phyloP scores from a whole-genome alignment of 2,797 vertebrate genomes.

The Myotis vivesi region DNA sequence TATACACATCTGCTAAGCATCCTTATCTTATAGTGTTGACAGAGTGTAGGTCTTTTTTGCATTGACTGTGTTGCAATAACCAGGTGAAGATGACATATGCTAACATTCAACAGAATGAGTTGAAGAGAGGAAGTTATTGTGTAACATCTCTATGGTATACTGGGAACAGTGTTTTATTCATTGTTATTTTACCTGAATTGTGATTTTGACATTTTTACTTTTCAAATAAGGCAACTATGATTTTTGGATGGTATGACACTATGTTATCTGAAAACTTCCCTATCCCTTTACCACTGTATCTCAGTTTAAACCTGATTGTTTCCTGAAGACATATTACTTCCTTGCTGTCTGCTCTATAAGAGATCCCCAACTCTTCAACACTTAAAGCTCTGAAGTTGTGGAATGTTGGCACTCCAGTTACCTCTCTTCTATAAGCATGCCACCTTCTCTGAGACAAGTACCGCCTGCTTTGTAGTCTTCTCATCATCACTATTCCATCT shows the following conservation, averaged over 20 bases:
- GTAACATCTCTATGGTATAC: not conserved
- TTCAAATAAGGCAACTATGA: not conserved
- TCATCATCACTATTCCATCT: not conserved
- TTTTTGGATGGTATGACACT: not conserved
- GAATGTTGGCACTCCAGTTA: too few species aligned
- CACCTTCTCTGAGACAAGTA: not conserved
- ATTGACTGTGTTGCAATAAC: not conserved
- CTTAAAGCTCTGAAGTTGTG: not conserved
- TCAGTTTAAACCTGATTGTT: not conserved
- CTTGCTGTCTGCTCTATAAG: not conserved
- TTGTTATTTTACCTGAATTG: not conserved
- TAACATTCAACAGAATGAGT: not conserved
- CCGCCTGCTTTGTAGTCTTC: not conserved
- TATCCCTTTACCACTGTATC: not conserved
- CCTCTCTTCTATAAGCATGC: not conserved
- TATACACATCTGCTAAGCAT: not conserved
- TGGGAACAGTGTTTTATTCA: not conserved
- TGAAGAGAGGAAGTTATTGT: not conserved
- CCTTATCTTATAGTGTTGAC: not conserved
- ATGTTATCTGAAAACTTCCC: not conserved
- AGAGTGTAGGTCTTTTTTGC: not conserved
- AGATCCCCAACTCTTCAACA: not conserved
- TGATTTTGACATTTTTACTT: not conserved
- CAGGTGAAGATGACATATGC: not conserved
- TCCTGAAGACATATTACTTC: not conserved